Conservation (phyloP, 2,113 vertebrate genomes). For the Brachyhypopomus gauderio region DNA sequence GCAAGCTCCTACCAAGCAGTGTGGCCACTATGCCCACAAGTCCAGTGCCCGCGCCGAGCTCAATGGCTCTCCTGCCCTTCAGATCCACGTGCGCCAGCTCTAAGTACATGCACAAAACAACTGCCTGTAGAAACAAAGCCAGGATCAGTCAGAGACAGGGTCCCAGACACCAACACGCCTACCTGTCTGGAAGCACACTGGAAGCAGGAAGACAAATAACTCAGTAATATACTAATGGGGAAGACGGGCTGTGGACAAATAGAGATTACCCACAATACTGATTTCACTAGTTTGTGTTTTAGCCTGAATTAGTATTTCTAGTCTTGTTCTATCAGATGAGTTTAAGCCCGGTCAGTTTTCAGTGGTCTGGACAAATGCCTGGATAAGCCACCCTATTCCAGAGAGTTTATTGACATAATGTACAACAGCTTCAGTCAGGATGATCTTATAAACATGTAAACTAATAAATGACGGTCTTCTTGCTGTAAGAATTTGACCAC, state of each 20-base stretch:
- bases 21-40: constrained; percentile 92
- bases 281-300: no score
- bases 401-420: no score
- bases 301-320: no score
- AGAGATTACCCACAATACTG: no score
- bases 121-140: constrained; percentile 76
- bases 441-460: background rate
- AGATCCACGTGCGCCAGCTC: constrained; percentile 83
- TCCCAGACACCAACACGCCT: background rate
- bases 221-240: no score
- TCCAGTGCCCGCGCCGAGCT: constrained; percentile 93
- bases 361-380: no score
- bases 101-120: constrained; percentile 88
- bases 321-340: no score
- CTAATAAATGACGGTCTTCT: background rate
- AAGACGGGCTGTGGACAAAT: no score
- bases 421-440: background rate
- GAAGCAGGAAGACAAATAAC: background rate
- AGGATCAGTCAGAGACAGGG: background rate
- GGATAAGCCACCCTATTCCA: no score
- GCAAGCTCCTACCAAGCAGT: constrained; percentile 79
- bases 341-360: no score
- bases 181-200: no score
- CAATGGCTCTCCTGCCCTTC: constrained; percentile 77
- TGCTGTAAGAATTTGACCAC: background rate